These are phyloP conservation scores for Mastomys natalensis DNA, from an alignment of 2,113 vertebrate species.

Conservation along the genomic window DNA sequence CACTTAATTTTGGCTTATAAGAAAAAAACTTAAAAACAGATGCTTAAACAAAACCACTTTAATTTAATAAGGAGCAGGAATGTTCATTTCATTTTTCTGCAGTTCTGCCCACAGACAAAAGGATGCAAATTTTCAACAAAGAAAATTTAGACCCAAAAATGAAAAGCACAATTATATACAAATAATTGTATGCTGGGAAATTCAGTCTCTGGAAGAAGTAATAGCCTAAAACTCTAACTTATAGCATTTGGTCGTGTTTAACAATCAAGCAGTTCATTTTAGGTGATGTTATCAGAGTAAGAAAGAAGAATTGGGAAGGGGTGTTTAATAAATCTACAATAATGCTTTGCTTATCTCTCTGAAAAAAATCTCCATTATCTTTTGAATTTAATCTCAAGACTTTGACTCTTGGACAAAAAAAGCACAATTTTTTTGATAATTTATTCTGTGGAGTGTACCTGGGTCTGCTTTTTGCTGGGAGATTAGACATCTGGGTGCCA, in stretches of 20 bases:
- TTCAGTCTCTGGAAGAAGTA: neutral
- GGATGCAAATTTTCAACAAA: neutral
- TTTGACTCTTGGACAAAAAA: neutral
- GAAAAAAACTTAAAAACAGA: neutral
- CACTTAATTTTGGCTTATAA: neutral
- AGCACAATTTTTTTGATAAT: neutral
- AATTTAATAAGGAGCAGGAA: neutral
- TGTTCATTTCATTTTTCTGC: neutral
- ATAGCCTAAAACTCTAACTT: neutral
- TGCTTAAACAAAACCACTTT: neutral
- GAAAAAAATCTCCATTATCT: neutral
- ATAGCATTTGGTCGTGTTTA: neutral
- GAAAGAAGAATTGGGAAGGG: neutral
- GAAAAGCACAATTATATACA: neutral
- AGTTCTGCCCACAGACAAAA: neutral
- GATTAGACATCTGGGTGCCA: neutral
- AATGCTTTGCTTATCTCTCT: too few relatives aligned
- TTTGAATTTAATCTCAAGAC: neutral
- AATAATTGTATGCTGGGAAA: neutral
- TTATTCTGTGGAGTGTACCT: neutral
- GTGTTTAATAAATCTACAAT: too few relatives aligned
- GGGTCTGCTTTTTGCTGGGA: neutral
- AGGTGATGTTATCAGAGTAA: neutral
- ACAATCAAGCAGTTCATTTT: neutral
- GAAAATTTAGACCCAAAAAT: neutral